Base-by-base conservation (phyloP, 2,888 invertebrate species). In the Sminthurides aquaticus region DNA sequence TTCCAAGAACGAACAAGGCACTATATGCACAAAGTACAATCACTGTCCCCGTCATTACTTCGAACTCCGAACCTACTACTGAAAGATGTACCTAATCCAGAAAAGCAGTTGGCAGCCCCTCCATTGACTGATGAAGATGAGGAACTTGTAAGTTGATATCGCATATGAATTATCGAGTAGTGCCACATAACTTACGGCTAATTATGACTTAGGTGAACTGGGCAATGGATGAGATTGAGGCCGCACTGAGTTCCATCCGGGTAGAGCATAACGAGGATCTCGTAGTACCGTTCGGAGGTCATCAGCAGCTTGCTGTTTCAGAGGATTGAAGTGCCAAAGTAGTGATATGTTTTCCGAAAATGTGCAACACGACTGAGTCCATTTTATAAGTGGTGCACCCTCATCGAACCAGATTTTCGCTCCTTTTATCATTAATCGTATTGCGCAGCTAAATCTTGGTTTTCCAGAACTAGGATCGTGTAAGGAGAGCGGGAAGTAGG, bases 1-100 rank as follows among this genome's bases (percentile, higher is more conserved):
- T 73, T 72, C 67, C 74, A 74, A 56, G 74, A 74, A 63, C 52
- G 74, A 56, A 72, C 71, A 56, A 65, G 72, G 28, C 72, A 72
- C 56, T 74, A 74, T 54, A 62, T 72, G 8, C 69, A 69, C 24
- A 73, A 72, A 64, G 62, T 74, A 28, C 73, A 74, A 60, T 60
- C 67, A 1, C 60, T 74, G 2, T 71, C 73, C 0, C 71, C 74
- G 3, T 62, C 66, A 3, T 63, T 74, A 8, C 63, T 74, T 20
- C 65, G 68, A 22, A 65, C 68, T 11, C 70, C 71, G 28, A 71
- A 62, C 65, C 49, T 61, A 20, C 66, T 74, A 8, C 60, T 74
- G 28, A 69, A 68, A 34, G 74, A 74, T 69, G 68, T 69, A n/a
- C 74, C 73, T 8, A 71, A 70, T 58, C 72, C 74, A 15, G 74